Evolutionary conservation across 1,140 invertebrate genomes (phyloP).

Genomic region (Lasioglossum albipes): DNA sequence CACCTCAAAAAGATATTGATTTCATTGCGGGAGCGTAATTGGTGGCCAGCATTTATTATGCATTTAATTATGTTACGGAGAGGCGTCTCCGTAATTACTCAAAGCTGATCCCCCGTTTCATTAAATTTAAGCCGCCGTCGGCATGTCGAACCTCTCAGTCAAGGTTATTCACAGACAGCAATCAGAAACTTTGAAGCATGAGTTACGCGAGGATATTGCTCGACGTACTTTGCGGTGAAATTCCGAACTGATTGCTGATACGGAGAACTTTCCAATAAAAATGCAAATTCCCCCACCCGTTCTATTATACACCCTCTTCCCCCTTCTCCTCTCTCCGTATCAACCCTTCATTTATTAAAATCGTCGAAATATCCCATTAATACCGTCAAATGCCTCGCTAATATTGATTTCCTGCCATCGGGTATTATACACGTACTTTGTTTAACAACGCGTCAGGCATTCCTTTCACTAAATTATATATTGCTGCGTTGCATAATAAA

Average conservation of each 20-base stretch:
- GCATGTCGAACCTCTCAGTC: neutral
- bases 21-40: constrained; percentile 1
- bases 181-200: constrained; percentile 26
- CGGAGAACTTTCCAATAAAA: constrained; percentile 32
- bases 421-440: neutral
- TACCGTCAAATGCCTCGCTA: neutral
- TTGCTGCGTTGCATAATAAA: too few relatives aligned
- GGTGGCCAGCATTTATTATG: constrained; percentile 27
- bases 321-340: too few relatives aligned
- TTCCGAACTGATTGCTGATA: constrained; percentile 23
- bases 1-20: neutral
- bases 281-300: constrained; percentile 25
- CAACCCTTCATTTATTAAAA: neutral
- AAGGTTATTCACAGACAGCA: constrained; percentile 39
- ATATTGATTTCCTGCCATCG: neutral
- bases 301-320: neutral
- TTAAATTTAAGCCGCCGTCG: constrained; percentile 17
- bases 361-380: neutral
- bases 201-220: constrained; percentile 26
- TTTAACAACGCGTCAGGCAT: neutral
- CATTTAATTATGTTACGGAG: constrained; percentile 11
- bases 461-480: too few relatives aligned
- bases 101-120: constrained; percentile 38
- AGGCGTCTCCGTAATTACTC: constrained; percentile 25
- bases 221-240: constrained; percentile 11